Percentiles rank a stretch among this genome's conserved stretches.
Conservation (phyloP, 2,888 invertebrate genomes). For the Rotaria magnacalcarata region DNA sequence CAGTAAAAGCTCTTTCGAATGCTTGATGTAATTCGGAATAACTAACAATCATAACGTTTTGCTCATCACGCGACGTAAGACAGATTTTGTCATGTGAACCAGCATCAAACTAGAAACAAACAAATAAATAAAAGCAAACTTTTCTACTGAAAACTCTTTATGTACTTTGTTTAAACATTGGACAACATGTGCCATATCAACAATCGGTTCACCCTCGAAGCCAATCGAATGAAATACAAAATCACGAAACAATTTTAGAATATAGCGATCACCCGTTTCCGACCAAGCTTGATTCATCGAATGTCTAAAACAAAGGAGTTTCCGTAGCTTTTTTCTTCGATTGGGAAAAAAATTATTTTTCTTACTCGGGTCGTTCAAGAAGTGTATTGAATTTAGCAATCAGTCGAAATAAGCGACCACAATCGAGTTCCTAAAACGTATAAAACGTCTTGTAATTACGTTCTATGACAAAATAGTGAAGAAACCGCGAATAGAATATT, state of each 20-base stretch:
- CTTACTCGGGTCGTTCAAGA: slow-evolving; percentile 85
- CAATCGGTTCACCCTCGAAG: slow-evolving; percentile 82
- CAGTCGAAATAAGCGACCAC: slow-evolving; percentile 82
- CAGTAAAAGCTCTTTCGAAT: slow-evolving; percentile 83
- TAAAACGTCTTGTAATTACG: too few relatives aligned
- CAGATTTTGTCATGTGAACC: slow-evolving; percentile 69
- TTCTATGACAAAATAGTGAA: too few relatives aligned
- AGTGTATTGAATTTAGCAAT: slow-evolving; percentile 83
- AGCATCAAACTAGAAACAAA: slow-evolving; percentile 59
- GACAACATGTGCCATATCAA: slow-evolving; percentile 90
- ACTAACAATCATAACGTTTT: slow-evolving; percentile 87
- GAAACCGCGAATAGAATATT: too few relatives aligned
- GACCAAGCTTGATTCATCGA: slow-evolving; percentile 69
- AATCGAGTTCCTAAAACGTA: slow-evolving; percentile 70
- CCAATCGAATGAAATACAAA: slow-evolving; percentile 88
- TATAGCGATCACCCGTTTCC: slow-evolving; percentile 94
- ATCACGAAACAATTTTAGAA: slow-evolving; percentile 94
- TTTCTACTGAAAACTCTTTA: too few relatives aligned
- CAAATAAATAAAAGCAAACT: neutral
- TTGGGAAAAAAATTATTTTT: neutral
- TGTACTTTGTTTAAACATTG: slow-evolving; percentile 81
- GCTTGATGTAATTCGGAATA: slow-evolving; percentile 91
- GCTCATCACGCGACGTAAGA: slow-evolving; percentile 89
- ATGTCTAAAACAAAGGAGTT: neutral
- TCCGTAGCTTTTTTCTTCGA: neutral